These are phyloP conservation scores for Sebastes fasciatus DNA, from an alignment of 2,113 vertebrate genomes.

Conservation along the genomic window DNA sequence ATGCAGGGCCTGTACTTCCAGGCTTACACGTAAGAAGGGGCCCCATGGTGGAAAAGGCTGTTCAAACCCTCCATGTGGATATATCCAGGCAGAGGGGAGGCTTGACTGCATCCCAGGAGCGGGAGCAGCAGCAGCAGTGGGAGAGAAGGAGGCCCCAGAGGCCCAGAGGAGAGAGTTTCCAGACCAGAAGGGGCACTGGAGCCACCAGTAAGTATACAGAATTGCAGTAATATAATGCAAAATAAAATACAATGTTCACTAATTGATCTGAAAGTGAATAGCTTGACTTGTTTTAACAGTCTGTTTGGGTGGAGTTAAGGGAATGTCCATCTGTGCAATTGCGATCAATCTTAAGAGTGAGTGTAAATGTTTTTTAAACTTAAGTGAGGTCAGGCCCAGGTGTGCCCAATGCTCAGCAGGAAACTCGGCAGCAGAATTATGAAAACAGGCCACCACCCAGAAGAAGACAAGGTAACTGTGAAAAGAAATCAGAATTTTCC, in stretches of 20 bases:
- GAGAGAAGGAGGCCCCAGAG: slow-evolving; percentile 71
- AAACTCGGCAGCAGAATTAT: slow-evolving; percentile 81
- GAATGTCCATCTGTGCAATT: background rate
- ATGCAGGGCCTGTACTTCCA: slow-evolving; percentile 82
- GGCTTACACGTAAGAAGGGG: slow-evolving; percentile 87
- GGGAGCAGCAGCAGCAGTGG: slow-evolving; percentile 69
- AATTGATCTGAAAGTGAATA: background rate
- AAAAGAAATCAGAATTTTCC: background rate
- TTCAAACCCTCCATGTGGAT: slow-evolving; percentile 90
- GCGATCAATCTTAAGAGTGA: background rate
- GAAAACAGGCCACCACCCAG: slow-evolving; percentile 89
- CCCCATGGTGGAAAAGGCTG: slow-evolving; percentile 96
- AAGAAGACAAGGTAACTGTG: slow-evolving; percentile 88
- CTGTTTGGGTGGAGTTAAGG: background rate
- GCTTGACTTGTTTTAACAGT: background rate
- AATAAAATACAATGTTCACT: background rate
- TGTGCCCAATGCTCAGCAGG: slow-evolving; percentile 73
- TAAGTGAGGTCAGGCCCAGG: slow-evolving; percentile 69
- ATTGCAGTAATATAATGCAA: background rate
- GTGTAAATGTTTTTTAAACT: slow-evolving; percentile 6
- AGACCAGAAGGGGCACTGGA: slow-evolving; percentile 41
- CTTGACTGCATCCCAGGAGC: slow-evolving; percentile 43
- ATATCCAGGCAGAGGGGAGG: slow-evolving; percentile 78
- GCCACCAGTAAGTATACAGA: slow-evolving; percentile 61
- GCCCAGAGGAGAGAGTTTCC: slow-evolving; percentile 65